Evolutionary conservation across 2,888 invertebrate species (phyloP).

Genomic region (Leptogaster cylindrica): DNA sequence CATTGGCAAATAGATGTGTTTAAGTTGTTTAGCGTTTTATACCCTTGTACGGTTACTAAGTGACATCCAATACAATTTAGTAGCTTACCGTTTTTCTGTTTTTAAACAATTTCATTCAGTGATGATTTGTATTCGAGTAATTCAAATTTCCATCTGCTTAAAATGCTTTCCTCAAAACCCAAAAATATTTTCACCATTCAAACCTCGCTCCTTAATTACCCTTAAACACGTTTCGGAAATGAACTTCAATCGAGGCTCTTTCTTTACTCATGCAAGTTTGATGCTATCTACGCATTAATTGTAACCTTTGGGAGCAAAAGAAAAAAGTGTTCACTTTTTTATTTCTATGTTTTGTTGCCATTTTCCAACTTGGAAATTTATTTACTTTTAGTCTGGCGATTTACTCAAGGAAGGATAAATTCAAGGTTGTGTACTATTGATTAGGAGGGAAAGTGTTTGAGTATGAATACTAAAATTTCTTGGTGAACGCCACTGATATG

Average conservation of each 20-base stretch:
- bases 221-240: slow-evolving; percentile 1
- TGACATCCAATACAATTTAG: no score
- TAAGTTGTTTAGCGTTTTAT: neutral
- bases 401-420: no score
- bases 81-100: no score
- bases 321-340: no score
- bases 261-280: neutral
- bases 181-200: neutral
- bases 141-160: neutral
- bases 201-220: neutral
- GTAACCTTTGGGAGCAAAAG: neutral
- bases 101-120: no score
- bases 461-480: no score
- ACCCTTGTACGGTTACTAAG: neutral
- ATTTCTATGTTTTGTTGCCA: neutral
- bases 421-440: no score
- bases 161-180: neutral
- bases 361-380: no score
- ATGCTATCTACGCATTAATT: slow-evolving; percentile 1
- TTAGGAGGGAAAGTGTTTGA: no score
- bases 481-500: no score
- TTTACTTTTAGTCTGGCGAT: no score
- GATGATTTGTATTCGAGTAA: no score
- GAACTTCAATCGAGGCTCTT: neutral
- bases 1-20: neutral